A percentile compares a stretch with the other conserved stretches of the same genome.
Evolutionary conservation across 2,113 vertebrate genomes (phyloP).

Genomic region (Sceloporus undulatus): DNA sequence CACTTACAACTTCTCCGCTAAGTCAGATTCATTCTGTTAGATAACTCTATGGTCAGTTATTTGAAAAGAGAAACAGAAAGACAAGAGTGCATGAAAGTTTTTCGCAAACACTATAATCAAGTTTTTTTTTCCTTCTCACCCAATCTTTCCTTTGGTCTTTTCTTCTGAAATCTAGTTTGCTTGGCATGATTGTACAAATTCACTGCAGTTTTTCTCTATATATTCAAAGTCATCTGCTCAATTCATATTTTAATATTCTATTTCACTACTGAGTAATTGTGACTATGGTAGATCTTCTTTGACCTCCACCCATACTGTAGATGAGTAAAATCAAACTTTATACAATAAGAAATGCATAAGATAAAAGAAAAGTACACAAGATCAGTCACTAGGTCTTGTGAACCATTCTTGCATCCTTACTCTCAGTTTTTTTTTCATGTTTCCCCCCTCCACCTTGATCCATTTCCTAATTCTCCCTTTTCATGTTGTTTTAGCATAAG

Average conservation of each 20-base stretch:
- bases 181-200: background rate
- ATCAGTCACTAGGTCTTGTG: constrained; percentile 15
- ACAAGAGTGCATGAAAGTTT: background rate
- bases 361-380: background rate
- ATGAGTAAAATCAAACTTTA: constrained; percentile 17
- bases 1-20: background rate
- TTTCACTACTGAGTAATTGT: background rate
- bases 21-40: background rate
- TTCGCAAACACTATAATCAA: background rate
- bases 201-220: background rate
- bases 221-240: background rate
- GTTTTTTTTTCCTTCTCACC: background rate
- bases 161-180: background rate
- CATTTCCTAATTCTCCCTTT: background rate
- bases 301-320: background rate
- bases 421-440: background rate
- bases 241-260: background rate
- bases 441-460: background rate
- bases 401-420: constrained; percentile 17
- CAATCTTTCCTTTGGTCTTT: background rate
- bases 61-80: background rate
- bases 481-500: background rate
- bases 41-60: background rate
- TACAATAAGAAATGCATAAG: constrained; percentile 7
- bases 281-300: background rate